Base-by-base conservation (phyloP, 2,797 vertebrate genomes). In the Ptychadena robeensis region DNA sequence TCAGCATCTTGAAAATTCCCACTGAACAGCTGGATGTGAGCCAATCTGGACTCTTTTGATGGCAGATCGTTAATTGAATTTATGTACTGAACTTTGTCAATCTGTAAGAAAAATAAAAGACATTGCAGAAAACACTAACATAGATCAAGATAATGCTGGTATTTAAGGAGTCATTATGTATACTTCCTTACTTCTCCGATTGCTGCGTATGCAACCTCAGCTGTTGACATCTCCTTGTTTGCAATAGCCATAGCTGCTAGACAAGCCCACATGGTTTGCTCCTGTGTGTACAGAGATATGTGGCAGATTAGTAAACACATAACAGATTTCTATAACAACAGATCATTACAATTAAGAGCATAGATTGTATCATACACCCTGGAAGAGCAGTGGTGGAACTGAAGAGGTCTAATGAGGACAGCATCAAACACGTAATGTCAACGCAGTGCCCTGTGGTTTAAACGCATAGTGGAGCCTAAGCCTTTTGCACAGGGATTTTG, bases 231-330 rank as follows among this genome's bases (percentile, higher is more conserved):
- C 83, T 99, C 97, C 85, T 93, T 92, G 89, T 88, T 95, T 88
- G 95, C 93, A 91, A 99, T 93, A 0, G 98, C 95, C 97, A 99
- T 96, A 37, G 95, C 96, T 83, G 97, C 98, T 25, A 99, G 92
- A 86, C 98, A 98, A 0, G 98, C 95, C 98, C 98, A 99, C 87
- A 98, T 86, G 28, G 93, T 94, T 69, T 96, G 95, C 63, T 99
- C 96, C 98, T 99, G 82, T 25, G 88, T 85, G 86, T 69, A 5
- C 73, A 31, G 30, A 64, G 67, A n/a, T 4, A 73, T 32, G 74
- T n/a, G 59, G 35, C 32, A 67, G 31, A 35, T 67, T 67, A 34
- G 15, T 35, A 67, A 67, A n/a, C 12, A 66, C 3, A 32, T 40
- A 66, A 65, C 18, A 22, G n/a, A 25, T n/a, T 22, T 66, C 7